Evolutionary conservation across 2,113 vertebrate genomes (phyloP), one percentile per base, ranked within the genome.

Genomic region (Microtus pennsylvanicus): DNA sequence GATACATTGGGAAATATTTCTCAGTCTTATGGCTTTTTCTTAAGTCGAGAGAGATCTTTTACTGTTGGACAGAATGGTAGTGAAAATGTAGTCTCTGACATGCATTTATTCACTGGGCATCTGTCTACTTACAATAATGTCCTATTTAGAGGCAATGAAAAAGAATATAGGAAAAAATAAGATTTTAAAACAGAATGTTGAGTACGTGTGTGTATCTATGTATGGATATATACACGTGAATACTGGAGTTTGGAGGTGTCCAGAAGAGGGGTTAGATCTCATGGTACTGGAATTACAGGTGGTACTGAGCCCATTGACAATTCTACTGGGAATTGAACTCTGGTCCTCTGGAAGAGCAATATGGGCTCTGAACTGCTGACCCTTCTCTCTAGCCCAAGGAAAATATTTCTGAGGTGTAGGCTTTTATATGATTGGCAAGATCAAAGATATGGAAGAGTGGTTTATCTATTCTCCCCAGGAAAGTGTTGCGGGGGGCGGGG

Each of bases 141-240:
- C 65, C 28, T 28, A 19, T 47, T 63, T 52, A 61, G 4, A 89
- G 87, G 76, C n/a, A 72, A 16, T 5, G 7, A 93, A 30, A 80
- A 80, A 63, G 86, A 93, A 83, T 92, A 77, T 90, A 72, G 69
- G 95, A 74, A 55, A 97, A 33, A 86, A 33, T 85, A 69, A 86
- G 16, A 65, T 30, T 65, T 85, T 63, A 85, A 63, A 30, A 93
- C 0, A 35, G 45, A 47, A 12, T 67, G 45, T 22, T 69, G 42
- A 35, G 11, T 67, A 13, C 19, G 14, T 47, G 38, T 86, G 24
- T 30, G 26, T 47, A 45, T 33, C 61, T 65, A 6, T 33, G 8
- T 65, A 47, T 86, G 38, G n/a, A 14, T 45, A 45, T 45, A 17
- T 30, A 38, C 38, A 35, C 42, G 17, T 8, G 7, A 47, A 42